Base-by-base conservation (phyloP, 2,888 invertebrate species). In the Silvanus unidentatus region DNA sequence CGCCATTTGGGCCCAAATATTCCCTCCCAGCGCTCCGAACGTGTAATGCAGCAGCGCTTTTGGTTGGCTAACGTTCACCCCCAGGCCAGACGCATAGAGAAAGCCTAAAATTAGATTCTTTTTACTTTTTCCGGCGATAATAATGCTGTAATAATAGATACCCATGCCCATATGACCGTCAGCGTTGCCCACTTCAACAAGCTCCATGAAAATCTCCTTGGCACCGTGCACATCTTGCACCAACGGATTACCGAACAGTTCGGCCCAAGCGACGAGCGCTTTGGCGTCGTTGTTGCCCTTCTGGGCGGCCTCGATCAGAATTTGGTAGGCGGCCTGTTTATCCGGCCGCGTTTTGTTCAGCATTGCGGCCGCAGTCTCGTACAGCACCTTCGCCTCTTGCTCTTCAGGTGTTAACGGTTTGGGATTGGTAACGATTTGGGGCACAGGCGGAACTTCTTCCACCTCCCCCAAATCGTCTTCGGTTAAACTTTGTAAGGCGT, bases 1-100 rank as follows among this genome's bases (percentile, higher is more conserved):
- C 13, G 93, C 90, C 97, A 99, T 98, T 75, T 95, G 95, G 0
- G 97, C 96, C 75, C 87, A 85, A 13, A 88, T 83, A 65, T 94
- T 90, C 44, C 92, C 95, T 0, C 92, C 96, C 0, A 94, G 70
- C 0, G 98, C 93, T 2, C 89, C 91, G 63, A 96, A 80, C 0
- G 89, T 91, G 68, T 95, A 94, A 74, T 98, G 93, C 0, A 98
- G 79, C 12, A 99, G 72, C 0, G 97, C 90, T 62, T 82, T 80
- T 0, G 91, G 82, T 66, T 94, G 94, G 45, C 90, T 93, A 1
- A 92, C 87, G 52, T 90, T 86, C n/a, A 88, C 85, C 5, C 82
- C 81, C 28, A 94, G 77, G 11, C 96, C 97, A 28, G 87, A 82
- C 2, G 94, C 86, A 71, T 92, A 84, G 39, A 96, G 73, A 70